Evolutionary conservation across 2,797 vertebrate species (phyloP).

Genomic region (Pseudotriccus pelzelni): DNA sequence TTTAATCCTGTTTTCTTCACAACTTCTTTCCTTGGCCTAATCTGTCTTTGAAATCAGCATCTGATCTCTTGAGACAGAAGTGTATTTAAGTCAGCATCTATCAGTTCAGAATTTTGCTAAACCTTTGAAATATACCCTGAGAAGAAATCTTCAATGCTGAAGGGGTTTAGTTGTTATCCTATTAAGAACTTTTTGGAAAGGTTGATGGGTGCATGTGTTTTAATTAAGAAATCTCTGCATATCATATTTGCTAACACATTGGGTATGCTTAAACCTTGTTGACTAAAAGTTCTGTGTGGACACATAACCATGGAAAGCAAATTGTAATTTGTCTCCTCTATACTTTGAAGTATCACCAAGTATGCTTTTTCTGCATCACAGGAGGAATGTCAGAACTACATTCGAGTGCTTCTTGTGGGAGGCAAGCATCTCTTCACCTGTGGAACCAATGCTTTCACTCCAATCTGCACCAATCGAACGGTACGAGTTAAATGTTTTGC

Average conservation of each 20-base stretch:
- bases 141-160: not conserved
- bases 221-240: not conserved
- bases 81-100: not conserved
- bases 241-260: not conserved
- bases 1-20: not conserved
- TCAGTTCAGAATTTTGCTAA: not conserved
- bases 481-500: constrained; percentile 68
- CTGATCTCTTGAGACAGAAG: not conserved
- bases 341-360: not conserved
- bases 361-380: constrained; percentile 54
- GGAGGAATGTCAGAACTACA: constrained; percentile 99
- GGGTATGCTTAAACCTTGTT: not conserved
- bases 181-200: not conserved
- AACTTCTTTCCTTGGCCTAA: not conserved
- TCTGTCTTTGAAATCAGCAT: not conserved
- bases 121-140: not conserved
- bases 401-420: constrained; percentile 93
- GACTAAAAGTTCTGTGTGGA: not conserved
- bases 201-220: not conserved
- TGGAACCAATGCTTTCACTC: constrained; percentile 96
- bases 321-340: not conserved
- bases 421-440: constrained; percentile 93
- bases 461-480: constrained; percentile 95
- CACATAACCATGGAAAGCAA: not conserved
- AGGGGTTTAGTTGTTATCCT: not conserved